phyloP scores from a whole-genome alignment of 2,797 vertebrate genomes.

The Pteropus rufus region DNA sequence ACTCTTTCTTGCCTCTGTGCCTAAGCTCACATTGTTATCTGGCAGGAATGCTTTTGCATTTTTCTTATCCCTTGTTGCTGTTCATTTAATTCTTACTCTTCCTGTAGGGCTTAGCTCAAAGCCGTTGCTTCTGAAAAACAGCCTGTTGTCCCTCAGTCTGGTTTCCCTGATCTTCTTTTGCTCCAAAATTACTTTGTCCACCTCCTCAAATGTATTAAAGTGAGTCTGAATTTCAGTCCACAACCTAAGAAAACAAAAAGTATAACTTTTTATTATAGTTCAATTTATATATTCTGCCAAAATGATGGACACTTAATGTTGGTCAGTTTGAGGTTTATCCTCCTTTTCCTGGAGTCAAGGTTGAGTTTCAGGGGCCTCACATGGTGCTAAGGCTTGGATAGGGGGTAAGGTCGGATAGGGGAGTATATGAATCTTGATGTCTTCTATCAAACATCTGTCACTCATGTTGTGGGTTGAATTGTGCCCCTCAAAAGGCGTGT shows the following conservation, averaged over 20 bases:
- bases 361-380: background rate
- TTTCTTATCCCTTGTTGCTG: background rate
- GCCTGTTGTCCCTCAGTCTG: background rate
- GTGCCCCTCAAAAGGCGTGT: background rate
- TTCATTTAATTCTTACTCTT: background rate
- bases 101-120: background rate
- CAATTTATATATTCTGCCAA: background rate
- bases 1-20: background rate
- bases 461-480: background rate
- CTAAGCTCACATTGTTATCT: background rate
- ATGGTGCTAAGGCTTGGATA: background rate
- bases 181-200: background rate
- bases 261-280: background rate
- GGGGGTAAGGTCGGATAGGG: background rate
- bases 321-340: background rate
- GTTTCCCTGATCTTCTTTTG: background rate
- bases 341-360: background rate
- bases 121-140: background rate
- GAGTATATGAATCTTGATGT: background rate
- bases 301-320: background rate
- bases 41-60: background rate
- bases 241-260: background rate
- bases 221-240: background rate
- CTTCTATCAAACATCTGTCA: background rate
- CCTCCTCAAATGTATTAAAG: background rate